These are phyloP conservation scores for Craniophora ligustri DNA, from an alignment of 2,888 invertebrate species.

Conservation along the genomic window DNA sequence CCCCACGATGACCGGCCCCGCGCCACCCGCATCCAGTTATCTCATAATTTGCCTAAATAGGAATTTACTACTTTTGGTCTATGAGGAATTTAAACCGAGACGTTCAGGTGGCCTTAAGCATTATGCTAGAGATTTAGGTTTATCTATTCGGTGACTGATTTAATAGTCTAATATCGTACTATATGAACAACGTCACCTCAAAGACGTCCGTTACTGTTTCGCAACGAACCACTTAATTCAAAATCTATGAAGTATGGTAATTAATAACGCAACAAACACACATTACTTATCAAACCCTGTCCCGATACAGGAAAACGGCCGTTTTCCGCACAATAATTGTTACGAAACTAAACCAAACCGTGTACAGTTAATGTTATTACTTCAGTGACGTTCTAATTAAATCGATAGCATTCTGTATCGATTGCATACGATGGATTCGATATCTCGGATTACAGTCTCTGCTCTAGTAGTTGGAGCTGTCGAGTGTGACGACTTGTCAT, in stretches of 20 bases:
- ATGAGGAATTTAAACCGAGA: no score
- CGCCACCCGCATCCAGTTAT: no score
- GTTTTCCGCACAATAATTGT: slow-evolving; percentile 37
- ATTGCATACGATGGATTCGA: slow-evolving; percentile 33
- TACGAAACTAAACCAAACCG: slow-evolving; percentile 44
- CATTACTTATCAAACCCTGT: slow-evolving; percentile 27
- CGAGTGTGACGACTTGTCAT: slow-evolving; percentile 20
- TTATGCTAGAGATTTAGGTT: no score
- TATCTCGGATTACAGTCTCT: slow-evolving; percentile 20
- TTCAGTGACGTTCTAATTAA: slow-evolving; percentile 34
- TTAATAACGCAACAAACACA: slow-evolving; percentile 25
- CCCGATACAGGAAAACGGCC: slow-evolving; percentile 30
- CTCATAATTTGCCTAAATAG: no score
- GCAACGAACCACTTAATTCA: not conserved
- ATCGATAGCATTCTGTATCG: slow-evolving; percentile 30
- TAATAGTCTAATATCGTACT: no score
- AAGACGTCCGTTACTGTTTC: not conserved
- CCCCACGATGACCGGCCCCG: no score
- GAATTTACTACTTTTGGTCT: no score
- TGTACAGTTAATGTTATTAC: slow-evolving; percentile 33
- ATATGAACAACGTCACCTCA: no score
- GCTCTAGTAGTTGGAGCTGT: slow-evolving; percentile 11
- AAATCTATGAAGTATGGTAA: slow-evolving; percentile 15
- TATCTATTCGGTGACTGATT: no score
- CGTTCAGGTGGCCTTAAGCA: no score